phyloP scores from a whole-genome alignment of 2,888 invertebrate genomes.

The Rotaria socialis region DNA sequence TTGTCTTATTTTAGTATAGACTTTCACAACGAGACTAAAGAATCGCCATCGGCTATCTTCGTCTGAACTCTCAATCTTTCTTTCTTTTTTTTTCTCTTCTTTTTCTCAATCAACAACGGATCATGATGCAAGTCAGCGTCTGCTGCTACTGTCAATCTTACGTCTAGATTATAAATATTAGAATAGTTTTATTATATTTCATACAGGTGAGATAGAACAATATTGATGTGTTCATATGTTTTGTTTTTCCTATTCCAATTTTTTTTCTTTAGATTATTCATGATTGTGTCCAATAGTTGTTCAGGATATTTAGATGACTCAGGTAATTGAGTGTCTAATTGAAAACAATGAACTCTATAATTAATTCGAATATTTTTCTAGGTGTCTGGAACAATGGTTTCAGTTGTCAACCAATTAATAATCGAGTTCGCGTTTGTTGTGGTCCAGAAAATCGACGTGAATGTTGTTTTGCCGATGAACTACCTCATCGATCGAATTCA shows the following conservation, averaged over 20 bases:
- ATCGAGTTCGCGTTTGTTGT: not conserved
- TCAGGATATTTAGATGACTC: conserved; percentile 3
- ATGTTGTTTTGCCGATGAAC: conserved; percentile 16
- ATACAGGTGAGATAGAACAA: not conserved
- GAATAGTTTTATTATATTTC: not conserved
- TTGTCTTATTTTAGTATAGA: conserved; percentile 26
- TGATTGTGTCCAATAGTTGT: not conserved
- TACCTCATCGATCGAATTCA: not conserved
- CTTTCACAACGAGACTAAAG: not conserved
- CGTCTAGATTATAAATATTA: not conserved
- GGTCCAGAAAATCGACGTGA: not conserved
- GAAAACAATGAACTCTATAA: too few relatives aligned
- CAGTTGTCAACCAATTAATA: not conserved
- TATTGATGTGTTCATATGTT: not conserved
- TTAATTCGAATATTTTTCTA: not conserved
- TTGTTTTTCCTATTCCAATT: too few relatives aligned
- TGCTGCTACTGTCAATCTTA: not conserved
- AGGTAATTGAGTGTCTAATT: not conserved
- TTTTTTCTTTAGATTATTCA: too few relatives aligned
- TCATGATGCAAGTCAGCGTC: conserved; percentile 1
- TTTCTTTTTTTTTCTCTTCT: not conserved
- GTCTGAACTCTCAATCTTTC: conserved; percentile 15
- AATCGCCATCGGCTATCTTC: conserved; percentile 26
- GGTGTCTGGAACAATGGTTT: conserved; percentile 29
- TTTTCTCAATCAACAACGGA: conserved; percentile 4